Base-by-base conservation (phyloP, 2,113 vertebrate genomes). In the Chlorodrepanis virens region DNA sequence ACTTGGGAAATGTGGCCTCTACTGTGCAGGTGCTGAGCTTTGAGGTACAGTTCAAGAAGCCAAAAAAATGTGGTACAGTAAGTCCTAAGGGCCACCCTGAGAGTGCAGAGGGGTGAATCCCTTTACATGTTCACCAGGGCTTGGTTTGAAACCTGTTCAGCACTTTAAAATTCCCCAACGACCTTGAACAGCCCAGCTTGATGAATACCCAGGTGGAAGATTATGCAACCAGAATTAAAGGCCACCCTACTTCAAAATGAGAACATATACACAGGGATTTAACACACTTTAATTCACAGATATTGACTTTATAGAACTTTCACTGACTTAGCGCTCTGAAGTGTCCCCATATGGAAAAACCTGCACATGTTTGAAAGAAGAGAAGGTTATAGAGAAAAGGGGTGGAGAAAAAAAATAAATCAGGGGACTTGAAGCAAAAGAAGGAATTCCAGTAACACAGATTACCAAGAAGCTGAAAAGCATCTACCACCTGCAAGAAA, bases 181-280 rank as follows among this genome's bases (percentile, higher is more conserved):
- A 90, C 84, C 95, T 86, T 88, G 90, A 80, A 50, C 20, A 59
- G 78, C 1, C 1, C 64, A 10, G 18, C 7, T 7, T 20, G 44
- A 77, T 31, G 39, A 87, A 82, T 52, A 44, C 10, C 25, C 72
- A 53, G n/a, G 0, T 49, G 69, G 83, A 75, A 67, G 29, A 92
- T 95, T 94, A 94, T 4, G 37, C 80, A 95, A 81, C 12, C 0
- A 0, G 64, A 70, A 69, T 0, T 50, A 35, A 72, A 83, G 63
- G 95, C 71, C 80, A 87, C 69, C 83, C 87, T 96, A 70, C 44
- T 92, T 96, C 15, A 4, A 81, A 96, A 94, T n/a, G 87, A 89
- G 93, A 96, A 52, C 93, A 37, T 67, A 81, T 86, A 93, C 76
- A 52, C 68, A 83, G 91, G 91, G 91, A 96, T 94, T 89, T 95